Percentiles rank a stretch among this genome's conserved stretches.
Evolutionary conservation across 2,888 invertebrate genomes (phyloP).

Genomic region (Apodemia duryi): DNA sequence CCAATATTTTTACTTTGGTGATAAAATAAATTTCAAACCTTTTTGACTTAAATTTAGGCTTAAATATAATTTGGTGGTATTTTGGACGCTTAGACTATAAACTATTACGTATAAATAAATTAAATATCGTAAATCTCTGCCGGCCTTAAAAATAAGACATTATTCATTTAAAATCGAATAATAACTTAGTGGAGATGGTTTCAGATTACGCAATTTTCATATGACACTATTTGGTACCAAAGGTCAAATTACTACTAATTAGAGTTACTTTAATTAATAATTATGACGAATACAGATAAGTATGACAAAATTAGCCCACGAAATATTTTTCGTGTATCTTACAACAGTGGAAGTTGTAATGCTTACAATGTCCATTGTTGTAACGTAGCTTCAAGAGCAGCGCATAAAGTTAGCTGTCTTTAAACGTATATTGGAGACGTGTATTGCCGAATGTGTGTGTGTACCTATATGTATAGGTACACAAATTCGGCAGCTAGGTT

Average conservation of each 20-base stretch:
- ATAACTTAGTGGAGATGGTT: constrained; percentile 6
- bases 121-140: background rate
- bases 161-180: constrained; percentile 2
- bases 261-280: background rate
- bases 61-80: background rate
- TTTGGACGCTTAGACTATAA: constrained; percentile 8
- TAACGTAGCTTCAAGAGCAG: too few species aligned
- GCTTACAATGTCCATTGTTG: too few species aligned
- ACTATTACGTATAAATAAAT: background rate
- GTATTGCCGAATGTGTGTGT: too few species aligned
- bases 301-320: too few species aligned
- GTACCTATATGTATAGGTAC: too few species aligned
- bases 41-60: background rate
- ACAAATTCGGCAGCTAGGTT: too few species aligned
- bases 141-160: background rate
- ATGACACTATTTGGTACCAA: background rate
- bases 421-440: too few species aligned
- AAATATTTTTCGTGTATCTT: too few species aligned
- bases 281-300: background rate
- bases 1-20: too few species aligned
- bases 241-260: background rate
- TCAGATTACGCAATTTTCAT: constrained; percentile 11
- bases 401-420: too few species aligned
- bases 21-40: too few species aligned
- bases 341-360: too few species aligned